Base-by-base conservation (phyloP, 2,888 invertebrate genomes). In the Plebejus melissa region DNA sequence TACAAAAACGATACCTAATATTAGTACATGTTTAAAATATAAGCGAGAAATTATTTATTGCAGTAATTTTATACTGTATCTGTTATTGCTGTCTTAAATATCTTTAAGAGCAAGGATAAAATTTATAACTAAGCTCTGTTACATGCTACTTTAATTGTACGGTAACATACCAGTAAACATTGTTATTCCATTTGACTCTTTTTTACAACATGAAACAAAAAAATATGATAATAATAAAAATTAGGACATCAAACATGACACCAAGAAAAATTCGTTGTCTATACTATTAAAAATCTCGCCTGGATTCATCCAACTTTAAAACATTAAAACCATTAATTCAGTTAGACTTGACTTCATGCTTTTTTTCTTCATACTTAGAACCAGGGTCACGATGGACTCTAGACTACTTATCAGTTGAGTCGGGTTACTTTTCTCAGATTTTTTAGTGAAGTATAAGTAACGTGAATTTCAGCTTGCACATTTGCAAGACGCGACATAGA, bases 181-280 rank as follows among this genome's bases (percentile, higher is more conserved):
- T 16, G 4, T 60, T 65, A 32, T 65, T 11, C 32, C 4, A 32
- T 65, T 65, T 4, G 11, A 65, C 11, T 28, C 11, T 65, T 28
- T 28, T 22, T 60, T 60, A 41, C 6, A 32, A 32, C 32, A 32
- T 32, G 32, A 32, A 32, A 1, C 1, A 32, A 32, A 32, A 32
- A 32, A 32, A 32, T 2, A 32, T 2, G 32, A 32, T 32, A 32
- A 32, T 32, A 2, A 32, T 32, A 32, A 32, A 32, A 32, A 32
- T 32, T 32, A 54, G 72, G 72, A 72, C 72, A 72, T 72, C 72
- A 72, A 54, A 54, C 72, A 72, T 70, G 41, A 46, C 72, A 32
- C 65, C 58, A 77, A 77, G 76, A 77, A 77, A 74, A 16, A 54
- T 2, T 54, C 74, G 72, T 50, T 77, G 74, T 72, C 72, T 54